Base-by-base conservation (phyloP, 92 coral and sea anemone species). In the Virgularia gustaviana region DNA sequence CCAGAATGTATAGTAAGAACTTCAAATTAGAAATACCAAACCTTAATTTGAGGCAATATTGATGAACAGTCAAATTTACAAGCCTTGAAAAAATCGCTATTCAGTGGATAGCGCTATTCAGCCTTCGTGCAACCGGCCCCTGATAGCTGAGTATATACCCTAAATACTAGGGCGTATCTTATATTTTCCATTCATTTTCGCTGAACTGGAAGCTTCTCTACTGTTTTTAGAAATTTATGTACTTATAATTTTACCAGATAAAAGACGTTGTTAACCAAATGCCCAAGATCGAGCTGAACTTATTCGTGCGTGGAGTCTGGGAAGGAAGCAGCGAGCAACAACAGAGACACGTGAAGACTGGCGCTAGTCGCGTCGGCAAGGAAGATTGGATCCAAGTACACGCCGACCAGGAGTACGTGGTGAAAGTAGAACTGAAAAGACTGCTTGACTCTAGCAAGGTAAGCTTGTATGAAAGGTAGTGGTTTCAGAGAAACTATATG, bases 361-460 rank as follows among this genome's bases (percentile, higher is more conserved):
- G 83, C 44, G 41, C 59, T 37, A 45, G 64, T 10, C 78, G 86
- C n/a, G 88, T 95, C 49, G 66, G 79, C 29, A 79, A 75, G 53
- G 89, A 71, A 61, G 64, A 89, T 90, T 94, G 99, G 99, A 56
- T 85, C 11, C 79, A 82, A 57, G 96, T 94, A 7, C 99, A 94
- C 73, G 99, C 99, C 22, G 99, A 94, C 73, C 99, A 94, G 74
- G 99, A 94, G 45, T 94, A 94, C 51, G 85, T 86, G 16, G 59
- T 83, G 77, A 87, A 74, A 18, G 72, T 87, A 49, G 64, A 63
- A 16, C 63, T 87, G 59, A 78, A 73, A 68, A 82, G 87, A 43
- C 25, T 83, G 33, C 54, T 62, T 31, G 63, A 38, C 34, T 65
- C 73, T 22, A 70, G 42, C 19, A 80, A 65, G 80, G 85, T 80